These are phyloP conservation scores for Drosophila paranaensis DNA, from an alignment of 2,888 invertebrate species.

Conservation along the genomic window DNA sequence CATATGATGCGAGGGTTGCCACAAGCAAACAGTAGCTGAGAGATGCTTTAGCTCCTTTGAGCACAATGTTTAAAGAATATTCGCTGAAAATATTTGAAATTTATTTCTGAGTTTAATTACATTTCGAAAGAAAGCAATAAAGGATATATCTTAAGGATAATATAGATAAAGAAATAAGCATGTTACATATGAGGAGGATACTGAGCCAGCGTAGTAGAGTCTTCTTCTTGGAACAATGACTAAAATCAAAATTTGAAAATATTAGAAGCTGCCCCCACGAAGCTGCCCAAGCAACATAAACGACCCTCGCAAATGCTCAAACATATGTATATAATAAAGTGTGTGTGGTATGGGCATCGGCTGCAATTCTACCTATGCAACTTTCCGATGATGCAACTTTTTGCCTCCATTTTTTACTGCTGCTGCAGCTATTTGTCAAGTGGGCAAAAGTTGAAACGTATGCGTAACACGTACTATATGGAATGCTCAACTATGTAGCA, in stretches of 20 bases:
- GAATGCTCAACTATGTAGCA: conserved; percentile 65
- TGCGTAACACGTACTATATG: conserved; percentile 76
- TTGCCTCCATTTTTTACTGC: conserved; percentile 1
- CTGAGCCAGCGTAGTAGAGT: too few species aligned
- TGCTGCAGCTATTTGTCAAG: conserved; percentile 64
- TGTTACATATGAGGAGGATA: too few species aligned
- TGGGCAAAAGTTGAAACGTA: conserved; percentile 61
- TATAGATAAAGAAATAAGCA: too few species aligned
- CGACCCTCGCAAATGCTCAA: conserved; percentile 6
- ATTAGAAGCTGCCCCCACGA: too few species aligned
- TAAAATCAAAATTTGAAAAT: too few species aligned
- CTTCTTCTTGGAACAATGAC: too few species aligned
- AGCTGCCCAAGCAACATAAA: too few species aligned
- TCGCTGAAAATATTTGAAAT: neutral
- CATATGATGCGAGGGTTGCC: neutral
- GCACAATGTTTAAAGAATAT: too few species aligned
- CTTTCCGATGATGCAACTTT: conserved; percentile 35
- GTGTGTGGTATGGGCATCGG: neutral
- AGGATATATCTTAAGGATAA: too few species aligned
- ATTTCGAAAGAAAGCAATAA: too few species aligned
- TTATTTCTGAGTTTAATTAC: too few species aligned
- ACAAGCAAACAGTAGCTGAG: neutral
- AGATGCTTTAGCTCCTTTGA: too few species aligned
- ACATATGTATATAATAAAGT: conserved; percentile 4
- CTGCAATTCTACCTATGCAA: conserved; percentile 36